A percentile compares a stretch with the other conserved stretches of the same genome.
phyloP scores from a whole-genome alignment of 2,113 vertebrate species.

The Nibea albiflora region DNA sequence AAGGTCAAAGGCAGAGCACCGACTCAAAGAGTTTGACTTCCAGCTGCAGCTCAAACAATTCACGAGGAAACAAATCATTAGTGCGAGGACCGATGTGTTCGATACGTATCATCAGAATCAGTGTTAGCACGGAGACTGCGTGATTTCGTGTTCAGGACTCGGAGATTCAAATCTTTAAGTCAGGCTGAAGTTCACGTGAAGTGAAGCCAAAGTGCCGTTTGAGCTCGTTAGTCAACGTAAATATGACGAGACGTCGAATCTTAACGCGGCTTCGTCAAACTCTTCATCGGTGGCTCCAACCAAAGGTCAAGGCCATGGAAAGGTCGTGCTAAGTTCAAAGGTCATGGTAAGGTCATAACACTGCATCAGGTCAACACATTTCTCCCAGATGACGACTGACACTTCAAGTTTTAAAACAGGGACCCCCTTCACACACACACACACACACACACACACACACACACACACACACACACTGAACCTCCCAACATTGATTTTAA shows the following conservation, averaged over 20 bases:
- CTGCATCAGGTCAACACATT: conserved; percentile 49
- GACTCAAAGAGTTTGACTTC: conserved; percentile 15
- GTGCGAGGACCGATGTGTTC: background rate
- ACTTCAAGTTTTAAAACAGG: conserved; percentile 58
- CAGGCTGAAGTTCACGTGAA: no score
- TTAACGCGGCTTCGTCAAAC: background rate
- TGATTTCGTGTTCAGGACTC: background rate
- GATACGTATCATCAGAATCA: background rate
- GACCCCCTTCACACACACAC: background rate
- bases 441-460: background rate
- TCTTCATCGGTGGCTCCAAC: conserved; percentile 42
- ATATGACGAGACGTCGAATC: background rate
- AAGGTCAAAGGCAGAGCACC: conserved; percentile 62
- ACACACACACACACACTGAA: background rate
- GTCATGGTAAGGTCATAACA: conserved; percentile 54
- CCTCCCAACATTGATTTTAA: conserved; percentile 1
- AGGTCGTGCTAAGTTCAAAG: conserved; percentile 61
- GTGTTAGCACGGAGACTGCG: background rate
- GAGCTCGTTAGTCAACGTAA: no score
- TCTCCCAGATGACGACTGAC: conserved; percentile 25
- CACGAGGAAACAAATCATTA: background rate
- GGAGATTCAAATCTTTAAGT: no score
- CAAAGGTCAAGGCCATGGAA: conserved; percentile 76
- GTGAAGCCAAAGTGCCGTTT: no score
- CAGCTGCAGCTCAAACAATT: background rate